These are phyloP conservation scores for Halocynthia roretzi DNA, from an alignment of 23 tunicate species.

Conservation along the genomic window DNA sequence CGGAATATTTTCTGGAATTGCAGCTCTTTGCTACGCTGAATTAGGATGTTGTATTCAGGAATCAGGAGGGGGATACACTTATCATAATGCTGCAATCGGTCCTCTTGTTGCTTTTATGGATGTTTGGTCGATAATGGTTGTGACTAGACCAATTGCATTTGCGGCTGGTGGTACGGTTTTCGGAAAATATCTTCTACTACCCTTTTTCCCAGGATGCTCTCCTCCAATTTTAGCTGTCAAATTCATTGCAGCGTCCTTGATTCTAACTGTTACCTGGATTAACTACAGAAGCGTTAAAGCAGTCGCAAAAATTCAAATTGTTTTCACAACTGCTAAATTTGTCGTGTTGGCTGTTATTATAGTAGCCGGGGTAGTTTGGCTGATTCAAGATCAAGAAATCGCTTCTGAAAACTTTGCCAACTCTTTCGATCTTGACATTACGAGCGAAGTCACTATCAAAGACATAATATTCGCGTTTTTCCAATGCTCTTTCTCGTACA, in stretches of 20 bases:
- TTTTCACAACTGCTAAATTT: constrained; percentile 23
- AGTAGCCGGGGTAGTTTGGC: constrained; percentile 19
- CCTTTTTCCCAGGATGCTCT: constrained; percentile 18
- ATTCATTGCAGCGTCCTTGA: constrained; percentile 4
- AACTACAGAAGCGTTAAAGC: constrained; percentile 28
- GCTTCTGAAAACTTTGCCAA: constrained; percentile 21
- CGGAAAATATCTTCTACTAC: constrained; percentile 20
- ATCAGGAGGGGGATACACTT: constrained; percentile 12
- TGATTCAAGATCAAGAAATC: constrained; percentile 7
- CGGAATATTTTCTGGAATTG: background rate
- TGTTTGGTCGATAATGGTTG: background rate
- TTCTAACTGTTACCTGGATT: constrained; percentile 11
- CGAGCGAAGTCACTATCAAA: background rate
- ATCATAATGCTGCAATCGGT: constrained; percentile 36
- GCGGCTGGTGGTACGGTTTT: constrained; percentile 16
- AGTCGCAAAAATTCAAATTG: constrained; percentile 18
- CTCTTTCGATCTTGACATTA: constrained; percentile 6
- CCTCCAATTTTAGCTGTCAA: constrained; percentile 27
- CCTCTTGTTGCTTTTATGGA: constrained; percentile 16
- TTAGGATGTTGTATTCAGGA: too few species aligned
- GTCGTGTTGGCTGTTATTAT: constrained; percentile 28
- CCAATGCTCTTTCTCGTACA: constrained; percentile 31
- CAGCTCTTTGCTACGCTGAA: too few species aligned
- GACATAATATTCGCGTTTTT: constrained; percentile 27
- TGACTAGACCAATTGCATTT: too few species aligned